Conservation (phyloP, 2,113 vertebrate species). For the Clarias magur region DNA sequence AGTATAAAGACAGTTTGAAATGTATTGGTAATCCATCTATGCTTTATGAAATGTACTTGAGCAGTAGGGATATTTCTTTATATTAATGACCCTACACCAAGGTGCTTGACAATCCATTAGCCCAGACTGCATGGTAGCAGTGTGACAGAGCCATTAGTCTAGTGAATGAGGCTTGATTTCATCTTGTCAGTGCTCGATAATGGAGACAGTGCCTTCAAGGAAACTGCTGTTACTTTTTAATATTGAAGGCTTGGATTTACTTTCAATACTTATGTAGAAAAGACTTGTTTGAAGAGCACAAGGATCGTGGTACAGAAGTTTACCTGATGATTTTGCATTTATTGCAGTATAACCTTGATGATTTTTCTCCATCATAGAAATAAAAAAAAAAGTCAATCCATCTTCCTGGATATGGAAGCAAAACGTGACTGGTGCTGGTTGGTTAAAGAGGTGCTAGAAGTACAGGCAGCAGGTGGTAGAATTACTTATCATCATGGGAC, state of each 20-base stretch:
- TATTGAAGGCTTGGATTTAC: conserved; percentile 12
- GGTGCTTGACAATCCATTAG: conserved; percentile 52
- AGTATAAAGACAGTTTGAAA: conserved; percentile 31
- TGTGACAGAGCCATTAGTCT: conserved; percentile 55
- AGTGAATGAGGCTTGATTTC: conserved; percentile 52
- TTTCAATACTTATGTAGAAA: conserved; percentile 12
- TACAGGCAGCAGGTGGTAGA: conserved; percentile 31
- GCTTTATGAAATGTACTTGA: conserved; percentile 51
- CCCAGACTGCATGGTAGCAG: neutral
- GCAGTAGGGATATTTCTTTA: conserved; percentile 58
- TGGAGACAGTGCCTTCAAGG: conserved; percentile 47
- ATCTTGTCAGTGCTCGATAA: conserved; percentile 56
- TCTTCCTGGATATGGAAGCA: neutral
- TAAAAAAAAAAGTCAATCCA: neutral
- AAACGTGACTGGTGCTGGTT: neutral
- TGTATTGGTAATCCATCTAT: conserved; percentile 38
- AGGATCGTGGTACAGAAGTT: neutral
- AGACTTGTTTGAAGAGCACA: conserved; percentile 6
- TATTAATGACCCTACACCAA: conserved; percentile 59
- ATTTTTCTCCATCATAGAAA: neutral
- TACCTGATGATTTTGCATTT: neutral
- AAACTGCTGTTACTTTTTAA: conserved; percentile 46
- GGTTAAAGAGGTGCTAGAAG: conserved; percentile 29
- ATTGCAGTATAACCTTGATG: conserved; percentile 1
- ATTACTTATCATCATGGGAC: conserved; percentile 51